These are phyloP conservation scores for Microtus ochrogaster DNA, from an alignment of 2,113 vertebrate genomes.

Conservation along the genomic window DNA sequence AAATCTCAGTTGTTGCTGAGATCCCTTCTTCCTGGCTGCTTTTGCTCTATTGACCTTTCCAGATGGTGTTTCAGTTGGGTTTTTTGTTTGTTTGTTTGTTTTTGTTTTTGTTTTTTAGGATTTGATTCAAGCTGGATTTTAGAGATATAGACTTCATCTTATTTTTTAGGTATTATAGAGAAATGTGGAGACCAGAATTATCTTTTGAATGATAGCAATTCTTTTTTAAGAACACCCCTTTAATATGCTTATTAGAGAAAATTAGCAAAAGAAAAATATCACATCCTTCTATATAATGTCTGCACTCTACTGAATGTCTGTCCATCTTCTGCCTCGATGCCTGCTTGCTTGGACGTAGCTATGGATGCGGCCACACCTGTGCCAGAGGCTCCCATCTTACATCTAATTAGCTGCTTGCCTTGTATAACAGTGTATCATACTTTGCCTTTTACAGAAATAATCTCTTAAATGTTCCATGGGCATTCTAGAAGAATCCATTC, in stretches of 20 bases:
- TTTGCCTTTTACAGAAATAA: neutral
- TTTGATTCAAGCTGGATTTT: constrained; percentile 43
- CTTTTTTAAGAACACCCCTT: neutral
- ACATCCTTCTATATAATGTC: neutral
- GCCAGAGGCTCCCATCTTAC: neutral
- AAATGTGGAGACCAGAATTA: constrained; percentile 25
- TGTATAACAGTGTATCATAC: neutral
- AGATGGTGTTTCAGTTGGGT: neutral
- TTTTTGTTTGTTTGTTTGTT: no score
- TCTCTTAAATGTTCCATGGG: neutral
- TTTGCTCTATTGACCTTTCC: constrained; percentile 9
- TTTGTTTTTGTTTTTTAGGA: neutral
- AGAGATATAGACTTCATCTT: neutral
- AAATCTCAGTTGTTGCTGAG: neutral
- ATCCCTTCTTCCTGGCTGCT: neutral
- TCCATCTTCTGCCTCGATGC: neutral
- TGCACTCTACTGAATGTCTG: neutral
- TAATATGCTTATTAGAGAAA: neutral
- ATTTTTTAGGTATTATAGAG: neutral
- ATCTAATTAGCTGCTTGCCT: constrained; percentile 7
- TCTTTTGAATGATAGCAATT: neutral
- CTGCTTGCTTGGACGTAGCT: neutral
- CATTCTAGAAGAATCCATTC: neutral
- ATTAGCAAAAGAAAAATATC: neutral
- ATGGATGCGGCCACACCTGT: neutral